phyloP scores from a whole-genome alignment of 2,888 invertebrate species.

The Philonicus albiceps region DNA sequence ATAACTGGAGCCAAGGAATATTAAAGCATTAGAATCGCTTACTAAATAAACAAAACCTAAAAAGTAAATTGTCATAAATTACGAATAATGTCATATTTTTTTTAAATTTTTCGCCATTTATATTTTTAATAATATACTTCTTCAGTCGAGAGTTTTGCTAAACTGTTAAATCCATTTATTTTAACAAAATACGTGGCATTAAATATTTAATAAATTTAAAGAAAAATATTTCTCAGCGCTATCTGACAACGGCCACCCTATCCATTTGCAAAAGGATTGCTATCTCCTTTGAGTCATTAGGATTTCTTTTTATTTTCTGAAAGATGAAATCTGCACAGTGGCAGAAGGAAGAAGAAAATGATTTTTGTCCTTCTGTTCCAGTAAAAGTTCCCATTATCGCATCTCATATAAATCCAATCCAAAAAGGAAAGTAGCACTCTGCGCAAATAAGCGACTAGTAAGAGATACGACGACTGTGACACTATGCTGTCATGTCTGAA shows the following conservation, averaged over 20 bases:
- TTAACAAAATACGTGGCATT: not conserved
- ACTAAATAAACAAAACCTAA: too few relatives aligned
- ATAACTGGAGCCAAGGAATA: too few relatives aligned
- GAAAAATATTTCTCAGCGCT: not conserved
- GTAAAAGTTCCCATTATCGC: not conserved
- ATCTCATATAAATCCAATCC: slow-evolving; percentile 11
- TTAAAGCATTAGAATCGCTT: too few relatives aligned
- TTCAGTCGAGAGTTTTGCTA: too few relatives aligned
- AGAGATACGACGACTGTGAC: not conserved
- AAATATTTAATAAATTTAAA: not conserved
- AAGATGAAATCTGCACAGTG: not conserved
- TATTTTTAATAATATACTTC: too few relatives aligned
- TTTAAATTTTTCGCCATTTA: too few relatives aligned
- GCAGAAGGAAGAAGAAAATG: not conserved
- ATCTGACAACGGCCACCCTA: not conserved
- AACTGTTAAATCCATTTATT: not conserved
- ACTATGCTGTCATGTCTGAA: not conserved
- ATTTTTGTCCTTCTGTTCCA: not conserved
- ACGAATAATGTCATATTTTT: too few relatives aligned
- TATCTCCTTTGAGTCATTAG: not conserved
- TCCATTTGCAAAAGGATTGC: not conserved
- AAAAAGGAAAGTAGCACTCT: slow-evolving; percentile 4
- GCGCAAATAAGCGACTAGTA: not conserved
- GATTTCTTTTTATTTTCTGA: not conserved
- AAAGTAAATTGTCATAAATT: too few relatives aligned